Evolutionary conservation across 1,140 invertebrate genomes (phyloP).

Genomic region (Portunus trituberculatus): DNA sequence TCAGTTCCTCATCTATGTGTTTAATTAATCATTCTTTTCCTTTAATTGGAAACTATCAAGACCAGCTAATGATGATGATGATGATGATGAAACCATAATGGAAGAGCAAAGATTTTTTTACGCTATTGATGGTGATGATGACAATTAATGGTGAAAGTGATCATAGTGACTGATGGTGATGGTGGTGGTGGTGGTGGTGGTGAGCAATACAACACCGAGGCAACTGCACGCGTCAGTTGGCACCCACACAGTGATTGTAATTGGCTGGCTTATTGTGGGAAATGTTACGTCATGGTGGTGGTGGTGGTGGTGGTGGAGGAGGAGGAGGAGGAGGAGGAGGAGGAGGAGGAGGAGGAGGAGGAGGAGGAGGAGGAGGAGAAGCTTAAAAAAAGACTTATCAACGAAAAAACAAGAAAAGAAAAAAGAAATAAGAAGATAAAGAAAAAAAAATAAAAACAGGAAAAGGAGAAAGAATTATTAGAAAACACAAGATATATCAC

Average conservation of each 20-base stretch:
- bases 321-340: slow-evolving; percentile 4
- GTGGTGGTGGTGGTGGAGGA: background rate
- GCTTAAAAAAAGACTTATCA: too few species aligned
- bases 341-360: slow-evolving; percentile 16
- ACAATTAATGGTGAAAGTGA: background rate
- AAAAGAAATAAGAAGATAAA: too few species aligned
- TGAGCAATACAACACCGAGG: background rate
- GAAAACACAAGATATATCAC: background rate
- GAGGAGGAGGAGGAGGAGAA: background rate
- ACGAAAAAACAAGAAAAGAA: too few species aligned
- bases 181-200: background rate
- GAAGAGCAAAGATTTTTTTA: too few species aligned
- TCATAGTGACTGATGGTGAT: background rate
- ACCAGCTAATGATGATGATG: too few species aligned
- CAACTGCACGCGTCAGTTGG: background rate
- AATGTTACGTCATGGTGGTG: background rate
- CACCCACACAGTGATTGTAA: background rate
- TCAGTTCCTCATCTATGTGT: too few species aligned
- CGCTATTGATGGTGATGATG: background rate
- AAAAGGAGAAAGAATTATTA: background rate
- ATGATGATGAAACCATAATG: too few species aligned
- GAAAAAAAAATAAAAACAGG: too few species aligned
- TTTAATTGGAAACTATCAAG: too few species aligned
- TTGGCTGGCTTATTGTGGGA: background rate
- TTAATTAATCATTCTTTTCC: too few species aligned